phyloP scores from a whole-genome alignment of 2,113 vertebrate genomes.

The Corvus hawaiiensis region DNA sequence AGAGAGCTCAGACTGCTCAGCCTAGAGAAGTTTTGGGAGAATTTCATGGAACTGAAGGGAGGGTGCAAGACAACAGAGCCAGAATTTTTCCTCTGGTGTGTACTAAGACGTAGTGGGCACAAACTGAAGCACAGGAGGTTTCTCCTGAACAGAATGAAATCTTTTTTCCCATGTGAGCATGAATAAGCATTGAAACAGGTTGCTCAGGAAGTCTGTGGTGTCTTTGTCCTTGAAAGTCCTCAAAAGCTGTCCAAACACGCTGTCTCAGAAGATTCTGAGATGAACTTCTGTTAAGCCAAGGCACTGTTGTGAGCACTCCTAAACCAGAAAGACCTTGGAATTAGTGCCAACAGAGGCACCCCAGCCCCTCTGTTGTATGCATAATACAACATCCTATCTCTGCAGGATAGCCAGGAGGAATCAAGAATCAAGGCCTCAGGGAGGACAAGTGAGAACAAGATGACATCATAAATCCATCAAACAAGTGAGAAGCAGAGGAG shows the following conservation, averaged over 20 bases:
- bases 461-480: not conserved
- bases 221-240: not conserved
- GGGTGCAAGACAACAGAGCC: not conserved
- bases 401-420: not conserved
- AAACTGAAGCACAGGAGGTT: not conserved
- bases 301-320: not conserved
- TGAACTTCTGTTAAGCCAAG: not conserved
- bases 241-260: not conserved
- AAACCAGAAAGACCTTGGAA: not conserved
- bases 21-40: not conserved
- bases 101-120: not conserved
- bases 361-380: not conserved
- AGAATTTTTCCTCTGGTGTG: not conserved
- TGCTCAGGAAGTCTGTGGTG: not conserved
- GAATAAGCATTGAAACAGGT: not conserved
- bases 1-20: not conserved
- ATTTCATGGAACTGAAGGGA: not conserved
- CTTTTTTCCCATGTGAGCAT: not conserved
- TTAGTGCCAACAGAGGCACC: not conserved
- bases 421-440: not conserved
- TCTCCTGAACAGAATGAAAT: not conserved
- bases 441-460: not conserved
- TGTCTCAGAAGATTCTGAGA: not conserved
- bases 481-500: not conserved
- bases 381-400: not conserved